Evolutionary conservation across 2,888 invertebrate species (phyloP), one percentile per base, ranked within the genome.

Genomic region (Caenorhabditis sp.): DNA sequence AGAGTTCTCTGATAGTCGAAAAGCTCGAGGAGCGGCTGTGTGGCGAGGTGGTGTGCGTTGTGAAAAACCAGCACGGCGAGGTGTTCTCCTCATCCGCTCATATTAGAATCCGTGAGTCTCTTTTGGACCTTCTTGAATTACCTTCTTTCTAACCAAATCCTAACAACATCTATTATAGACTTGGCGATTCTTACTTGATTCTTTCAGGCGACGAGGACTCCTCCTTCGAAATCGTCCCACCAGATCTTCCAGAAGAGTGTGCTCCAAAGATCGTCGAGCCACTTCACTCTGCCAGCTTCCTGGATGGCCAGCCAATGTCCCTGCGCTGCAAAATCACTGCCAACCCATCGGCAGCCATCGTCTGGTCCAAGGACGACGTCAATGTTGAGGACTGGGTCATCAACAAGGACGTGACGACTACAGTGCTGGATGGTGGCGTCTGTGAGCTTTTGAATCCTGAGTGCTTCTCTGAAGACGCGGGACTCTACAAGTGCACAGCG

Each of bases 301-400:
- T 84, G n/a, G 87, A 88, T 65, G 86, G 87, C 18, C 82, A 87
- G 65, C 68, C 85, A 20, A 87, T 87, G 84, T 84, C 85, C 28
- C 84, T 88, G 22, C 82, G 86, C 20, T 87, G 88, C 71, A 77
- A 81, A 44, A 87, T 88, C 64, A 82, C 82, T 22, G 88, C 88
- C 1, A 77, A 64, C 50, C 88, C 88, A 26, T 85, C 85, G 0
- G 88, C 88, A 18, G 84, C 84, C 18, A 79, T 88, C 37, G 85
- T 81, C 18, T 88, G 88, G 88, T 85, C 87, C 18, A 88, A 88
- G 69, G 88, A 88, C 55, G 88, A 88, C 50, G 60, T 83, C 18
- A 77, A 87, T 62, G 85, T 88, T 11, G 86, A 87, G 20, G 81
- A 83, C 32, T 86, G 87, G 87, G 86, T 86, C 18, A 58, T 84